These are phyloP conservation scores for Rallus crepitans DNA, from an alignment of 2,797 vertebrate species.

Conservation along the genomic window DNA sequence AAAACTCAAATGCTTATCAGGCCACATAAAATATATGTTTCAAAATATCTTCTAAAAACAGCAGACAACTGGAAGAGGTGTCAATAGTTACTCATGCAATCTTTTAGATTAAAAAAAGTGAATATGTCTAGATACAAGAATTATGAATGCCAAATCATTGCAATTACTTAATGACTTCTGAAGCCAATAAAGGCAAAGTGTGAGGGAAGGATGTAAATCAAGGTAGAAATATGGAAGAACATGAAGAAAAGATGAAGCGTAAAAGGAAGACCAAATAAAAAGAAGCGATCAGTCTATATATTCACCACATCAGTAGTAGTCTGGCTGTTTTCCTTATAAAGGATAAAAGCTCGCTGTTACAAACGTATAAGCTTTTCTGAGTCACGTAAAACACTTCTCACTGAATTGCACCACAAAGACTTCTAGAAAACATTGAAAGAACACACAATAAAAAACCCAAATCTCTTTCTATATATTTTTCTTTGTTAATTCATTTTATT, in stretches of 20 bases:
- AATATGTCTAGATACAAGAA: neutral
- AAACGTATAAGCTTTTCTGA: neutral
- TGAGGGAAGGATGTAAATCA: neutral
- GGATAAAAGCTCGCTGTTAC: neutral
- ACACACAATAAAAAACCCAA: neutral
- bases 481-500: neutral
- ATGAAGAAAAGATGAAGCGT: neutral
- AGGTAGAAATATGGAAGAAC: neutral
- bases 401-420: neutral
- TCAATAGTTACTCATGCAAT: neutral
- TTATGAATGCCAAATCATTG: neutral
- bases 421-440: neutral
- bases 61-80: neutral
- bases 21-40: neutral
- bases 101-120: neutral
- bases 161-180: neutral
- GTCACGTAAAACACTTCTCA: neutral
- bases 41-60: neutral
- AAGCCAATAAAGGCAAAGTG: neutral
- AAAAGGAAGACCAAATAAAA: neutral
- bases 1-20: neutral
- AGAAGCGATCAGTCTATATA: neutral
- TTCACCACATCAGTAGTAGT: neutral
- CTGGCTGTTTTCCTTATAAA: neutral
- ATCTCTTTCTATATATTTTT: neutral